Evolutionary conservation across 2,888 invertebrate species (phyloP), one percentile per base, ranked within the genome.

Genomic region (Andrena fulva): DNA sequence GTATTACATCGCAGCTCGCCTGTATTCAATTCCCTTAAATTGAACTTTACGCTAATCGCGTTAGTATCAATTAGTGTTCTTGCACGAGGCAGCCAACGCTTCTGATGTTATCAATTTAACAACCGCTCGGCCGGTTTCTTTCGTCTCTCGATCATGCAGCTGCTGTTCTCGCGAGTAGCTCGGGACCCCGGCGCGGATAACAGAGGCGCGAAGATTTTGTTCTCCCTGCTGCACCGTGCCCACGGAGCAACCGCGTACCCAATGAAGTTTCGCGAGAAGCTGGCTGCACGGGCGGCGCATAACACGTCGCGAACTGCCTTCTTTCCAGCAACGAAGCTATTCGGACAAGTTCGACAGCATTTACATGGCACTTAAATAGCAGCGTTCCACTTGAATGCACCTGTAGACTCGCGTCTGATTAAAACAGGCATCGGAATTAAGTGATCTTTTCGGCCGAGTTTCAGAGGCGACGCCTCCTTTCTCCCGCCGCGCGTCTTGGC

Each of bases 11-110:
- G 59, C 50, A 16, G 48, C 31, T 27, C 16, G 31, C 16, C 70
- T 70, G 59, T 35, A 16, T 78, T 54, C 70, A 64, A 66, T 77
- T 77, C 59, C 33, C 35, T 12, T 52, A 66, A 66, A 77, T 8
- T 54, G n/a, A 78, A 78, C 79, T 78, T 60, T 10, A 33, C 20
- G 52, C 42, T 71, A 54, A 80, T 54, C 48, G n/a, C 20, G 50
- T 66, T 77, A 64, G 60, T 67, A 66, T 67, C 52, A 71, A 66
- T 70, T 33, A 59, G 27, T 4, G 35, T 29, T 4, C 27, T 31
- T 42, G 50, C 20, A 27, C 52, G 59, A 35, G 3, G 7, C 3
- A 31, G 24, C 42, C 42, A 24, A 52, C 31, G 20, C 8, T 1
- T 20, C 10, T 16, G 6, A 29, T 16, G 2, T 8, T 60, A 52